Evolutionary conservation across 1,140 invertebrate genomes (phyloP).

Genomic region (Pachypsylla venusta): DNA sequence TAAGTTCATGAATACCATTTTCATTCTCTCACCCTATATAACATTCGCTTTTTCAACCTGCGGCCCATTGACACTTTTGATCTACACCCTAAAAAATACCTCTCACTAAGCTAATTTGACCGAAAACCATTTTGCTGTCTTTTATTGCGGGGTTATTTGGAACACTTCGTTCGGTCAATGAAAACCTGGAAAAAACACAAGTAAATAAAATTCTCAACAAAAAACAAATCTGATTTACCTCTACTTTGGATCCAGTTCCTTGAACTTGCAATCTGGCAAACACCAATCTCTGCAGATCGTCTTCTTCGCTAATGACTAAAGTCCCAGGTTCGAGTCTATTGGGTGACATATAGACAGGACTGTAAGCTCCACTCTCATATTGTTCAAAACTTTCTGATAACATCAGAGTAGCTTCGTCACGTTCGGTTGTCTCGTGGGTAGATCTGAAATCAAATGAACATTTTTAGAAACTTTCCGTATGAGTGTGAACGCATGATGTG

Average conservation of each 20-base stretch:
- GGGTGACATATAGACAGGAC: constrained; percentile 52
- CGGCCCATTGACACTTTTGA: too few relatives aligned
- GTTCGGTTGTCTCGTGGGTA: too few relatives aligned
- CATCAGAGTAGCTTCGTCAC: constrained; percentile 32
- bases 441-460: too few relatives aligned
- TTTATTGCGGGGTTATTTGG: too few relatives aligned
- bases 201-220: not conserved
- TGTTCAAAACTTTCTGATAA: constrained; percentile 47
- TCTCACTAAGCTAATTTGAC: too few relatives aligned
- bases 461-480: too few relatives aligned
- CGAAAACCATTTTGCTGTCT: too few relatives aligned
- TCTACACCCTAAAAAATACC: too few relatives aligned
- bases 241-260: constrained; percentile 37
- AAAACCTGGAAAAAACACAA: not conserved
- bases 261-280: constrained; percentile 50
- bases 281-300: constrained; percentile 60
- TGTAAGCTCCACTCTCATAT: constrained; percentile 69
- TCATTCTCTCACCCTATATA: too few relatives aligned
- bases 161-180: not conserved
- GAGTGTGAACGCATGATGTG: too few relatives aligned
- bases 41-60: too few relatives aligned
- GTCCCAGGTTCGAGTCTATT: constrained; percentile 67
- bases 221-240: constrained; percentile 23
- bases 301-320: constrained; percentile 57
- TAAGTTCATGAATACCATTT: too few relatives aligned